A percentile compares a stretch with the other conserved stretches of the same genome.
phyloP scores from a whole-genome alignment of 2,797 vertebrate genomes.

The Halcyon badia region DNA sequence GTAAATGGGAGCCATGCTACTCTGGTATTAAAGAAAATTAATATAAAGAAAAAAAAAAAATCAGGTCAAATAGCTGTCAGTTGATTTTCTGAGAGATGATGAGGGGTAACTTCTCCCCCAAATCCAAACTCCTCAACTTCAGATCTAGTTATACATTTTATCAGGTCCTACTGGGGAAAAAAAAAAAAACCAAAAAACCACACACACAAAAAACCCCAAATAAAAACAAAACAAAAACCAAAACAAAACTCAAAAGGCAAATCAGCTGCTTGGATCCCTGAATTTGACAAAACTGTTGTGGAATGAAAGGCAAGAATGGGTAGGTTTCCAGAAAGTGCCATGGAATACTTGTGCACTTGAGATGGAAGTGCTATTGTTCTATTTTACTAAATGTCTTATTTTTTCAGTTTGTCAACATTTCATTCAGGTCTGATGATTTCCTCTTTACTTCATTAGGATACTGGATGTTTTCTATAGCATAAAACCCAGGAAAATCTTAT shows the following conservation, averaged over 20 bases:
- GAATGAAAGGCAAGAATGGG: background rate
- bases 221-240: too few species aligned
- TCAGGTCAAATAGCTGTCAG: background rate
- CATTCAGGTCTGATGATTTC: background rate
- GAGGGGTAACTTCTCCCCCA: background rate
- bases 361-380: background rate
- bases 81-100: background rate
- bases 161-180: background rate
- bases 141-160: background rate
- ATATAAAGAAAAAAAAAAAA: background rate
- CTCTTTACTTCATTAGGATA: background rate
- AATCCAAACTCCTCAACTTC: background rate
- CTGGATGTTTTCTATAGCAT: background rate
- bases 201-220: too few species aligned
- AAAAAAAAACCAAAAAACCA: background rate
- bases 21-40: background rate
- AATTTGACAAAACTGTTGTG: background rate
- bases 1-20: background rate
- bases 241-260: background rate
- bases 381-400: background rate
- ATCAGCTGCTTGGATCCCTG: background rate
- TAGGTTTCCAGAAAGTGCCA: background rate
- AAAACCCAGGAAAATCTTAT: background rate
- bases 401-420: background rate
- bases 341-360: background rate